Evolutionary conservation across 2,113 vertebrate species (phyloP).

Genomic region (Ahaetulla prasina): DNA sequence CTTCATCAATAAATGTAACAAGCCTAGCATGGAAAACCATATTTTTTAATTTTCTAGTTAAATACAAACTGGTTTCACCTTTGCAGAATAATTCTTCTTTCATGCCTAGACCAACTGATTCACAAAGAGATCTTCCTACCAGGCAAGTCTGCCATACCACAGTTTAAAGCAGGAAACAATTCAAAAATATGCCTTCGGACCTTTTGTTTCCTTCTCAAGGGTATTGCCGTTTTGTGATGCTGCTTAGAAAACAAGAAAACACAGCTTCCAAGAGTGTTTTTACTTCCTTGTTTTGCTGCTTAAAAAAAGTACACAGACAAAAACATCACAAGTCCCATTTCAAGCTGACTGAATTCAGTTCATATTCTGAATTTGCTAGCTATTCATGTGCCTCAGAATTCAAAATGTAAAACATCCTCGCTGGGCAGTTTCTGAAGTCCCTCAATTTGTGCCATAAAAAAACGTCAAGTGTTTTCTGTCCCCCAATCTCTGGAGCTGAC

Average conservation of each 20-base stretch:
- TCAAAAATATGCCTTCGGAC: background rate
- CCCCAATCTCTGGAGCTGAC: accelerated
- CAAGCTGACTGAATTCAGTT: background rate
- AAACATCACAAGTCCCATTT: background rate
- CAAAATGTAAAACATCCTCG: slow-evolving; percentile 30
- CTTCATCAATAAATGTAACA: background rate
- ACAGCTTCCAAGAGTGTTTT: background rate
- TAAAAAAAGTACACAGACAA: background rate
- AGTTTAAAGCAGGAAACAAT: background rate
- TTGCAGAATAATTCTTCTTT: background rate
- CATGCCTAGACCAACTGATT: background rate
- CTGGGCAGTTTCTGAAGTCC: slow-evolving; percentile 37
- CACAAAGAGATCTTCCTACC: background rate
- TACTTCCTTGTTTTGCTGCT: background rate
- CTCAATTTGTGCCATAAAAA: slow-evolving; percentile 36
- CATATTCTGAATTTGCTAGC: background rate
- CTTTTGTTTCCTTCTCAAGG: background rate
- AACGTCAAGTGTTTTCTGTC: slow-evolving; percentile 41
- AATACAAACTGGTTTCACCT: background rate
- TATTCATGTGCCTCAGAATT: background rate
- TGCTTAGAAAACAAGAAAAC: background rate
- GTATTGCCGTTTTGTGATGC: background rate
- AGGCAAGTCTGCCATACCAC: background rate
- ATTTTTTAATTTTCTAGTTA: background rate
- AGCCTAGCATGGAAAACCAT: background rate